phyloP scores from a whole-genome alignment of 2,888 invertebrate genomes.

The Hydrotaea diabolus region DNA sequence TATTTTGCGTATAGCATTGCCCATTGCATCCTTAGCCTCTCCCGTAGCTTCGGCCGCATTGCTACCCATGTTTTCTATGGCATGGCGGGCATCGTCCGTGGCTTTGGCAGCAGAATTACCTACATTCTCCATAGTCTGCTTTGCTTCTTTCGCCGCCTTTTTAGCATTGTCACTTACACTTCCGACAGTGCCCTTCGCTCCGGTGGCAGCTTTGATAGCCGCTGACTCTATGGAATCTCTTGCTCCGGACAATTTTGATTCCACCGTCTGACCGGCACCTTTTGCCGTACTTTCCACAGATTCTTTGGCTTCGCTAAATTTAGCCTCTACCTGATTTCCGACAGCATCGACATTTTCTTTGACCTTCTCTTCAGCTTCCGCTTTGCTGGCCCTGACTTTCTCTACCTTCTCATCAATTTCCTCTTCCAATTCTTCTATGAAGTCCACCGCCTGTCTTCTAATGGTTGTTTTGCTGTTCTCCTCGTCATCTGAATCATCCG shows the following conservation, averaged over 20 bases:
- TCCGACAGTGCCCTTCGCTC: constrained; percentile 69
- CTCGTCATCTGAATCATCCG: constrained; percentile 68
- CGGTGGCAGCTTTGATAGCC: constrained; percentile 50
- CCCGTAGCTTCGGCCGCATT: constrained; percentile 67
- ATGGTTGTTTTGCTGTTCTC: constrained; percentile 70
- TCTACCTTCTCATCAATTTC: constrained; percentile 59
- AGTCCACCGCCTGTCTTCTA: constrained; percentile 58
- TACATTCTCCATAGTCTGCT: constrained; percentile 55
- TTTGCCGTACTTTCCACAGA: background rate
- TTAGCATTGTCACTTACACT: constrained; percentile 64
- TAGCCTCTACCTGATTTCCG: background rate
- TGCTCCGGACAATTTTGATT: constrained; percentile 55
- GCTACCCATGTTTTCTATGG: constrained; percentile 64
- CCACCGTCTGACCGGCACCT: constrained; percentile 5
- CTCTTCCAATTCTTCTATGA: constrained; percentile 59
- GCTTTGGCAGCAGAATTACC: constrained; percentile 36
- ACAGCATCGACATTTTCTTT: constrained; percentile 36
- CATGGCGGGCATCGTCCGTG: constrained; percentile 60
- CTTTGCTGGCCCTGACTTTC: constrained; percentile 7
- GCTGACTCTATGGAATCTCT: constrained; percentile 48
- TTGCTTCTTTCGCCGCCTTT: constrained; percentile 55
- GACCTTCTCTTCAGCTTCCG: constrained; percentile 12
- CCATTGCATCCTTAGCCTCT: constrained; percentile 70
- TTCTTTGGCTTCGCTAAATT: background rate
- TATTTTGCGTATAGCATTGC: constrained; percentile 72